phyloP scores from a whole-genome alignment of 2,888 invertebrate species.

The Melikaiella ostensackeni region DNA sequence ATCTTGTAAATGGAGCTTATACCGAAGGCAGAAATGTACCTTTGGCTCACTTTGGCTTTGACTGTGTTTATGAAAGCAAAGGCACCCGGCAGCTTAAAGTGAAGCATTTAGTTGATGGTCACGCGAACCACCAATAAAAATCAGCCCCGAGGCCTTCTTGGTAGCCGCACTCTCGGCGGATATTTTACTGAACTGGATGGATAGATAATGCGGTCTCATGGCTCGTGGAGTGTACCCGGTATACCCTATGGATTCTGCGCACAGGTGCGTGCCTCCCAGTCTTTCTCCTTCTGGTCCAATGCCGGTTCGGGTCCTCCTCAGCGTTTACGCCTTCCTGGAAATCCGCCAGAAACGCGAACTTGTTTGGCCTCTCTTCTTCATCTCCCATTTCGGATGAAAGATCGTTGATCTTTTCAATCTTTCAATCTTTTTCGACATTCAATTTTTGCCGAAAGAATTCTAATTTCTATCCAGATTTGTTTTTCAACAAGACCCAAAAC shows the following conservation, averaged over 20 bases:
- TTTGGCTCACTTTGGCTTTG: neutral
- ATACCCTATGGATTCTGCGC: constrained; percentile 30
- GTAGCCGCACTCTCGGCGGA: constrained; percentile 21
- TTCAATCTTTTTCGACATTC: neutral
- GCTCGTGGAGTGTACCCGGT: constrained; percentile 17
- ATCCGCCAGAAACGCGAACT: constrained; percentile 48
- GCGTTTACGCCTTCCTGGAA: constrained; percentile 49
- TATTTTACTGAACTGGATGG: constrained; percentile 51
- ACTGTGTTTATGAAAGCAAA: neutral
- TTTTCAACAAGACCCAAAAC: too few species aligned
- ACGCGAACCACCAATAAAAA: constrained; percentile 56
- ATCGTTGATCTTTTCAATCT: constrained; percentile 2
- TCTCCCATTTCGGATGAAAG: constrained; percentile 8
- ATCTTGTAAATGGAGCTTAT: neutral
- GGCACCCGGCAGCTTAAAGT: constrained; percentile 46
- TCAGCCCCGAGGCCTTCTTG: constrained; percentile 46
- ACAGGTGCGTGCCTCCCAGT: constrained; percentile 43
- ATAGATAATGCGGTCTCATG: constrained; percentile 60
- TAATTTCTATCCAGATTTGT: too few species aligned
- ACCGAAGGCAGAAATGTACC: constrained; percentile 9
- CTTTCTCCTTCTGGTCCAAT: constrained; percentile 39
- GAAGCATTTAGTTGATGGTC: constrained; percentile 56
- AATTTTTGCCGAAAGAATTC: neutral
- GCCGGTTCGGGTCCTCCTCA: constrained; percentile 25
- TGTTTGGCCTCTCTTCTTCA: constrained; percentile 15